Base-by-base conservation (phyloP, 2,113 vertebrate species). In the Rhodinocichla rosea region DNA sequence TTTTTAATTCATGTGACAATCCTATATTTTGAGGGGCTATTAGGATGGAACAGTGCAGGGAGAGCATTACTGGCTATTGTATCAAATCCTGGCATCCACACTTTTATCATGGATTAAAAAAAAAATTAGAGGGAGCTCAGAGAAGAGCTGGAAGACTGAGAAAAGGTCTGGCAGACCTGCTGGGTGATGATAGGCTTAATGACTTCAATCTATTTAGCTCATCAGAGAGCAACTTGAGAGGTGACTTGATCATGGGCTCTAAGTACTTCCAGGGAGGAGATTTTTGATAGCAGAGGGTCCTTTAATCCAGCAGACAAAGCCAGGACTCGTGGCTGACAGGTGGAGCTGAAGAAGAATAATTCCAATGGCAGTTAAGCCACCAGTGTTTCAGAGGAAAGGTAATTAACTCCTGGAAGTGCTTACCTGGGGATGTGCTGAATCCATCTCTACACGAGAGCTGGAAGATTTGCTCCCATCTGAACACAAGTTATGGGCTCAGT, bases 241-340 rank as follows among this genome's bases (percentile, higher is more conserved):
- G 92, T 95, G 92, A 94, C 93, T 95, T 94, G 94, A 96, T 93
- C 95, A 19, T 3, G 50, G 92, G 81, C 71, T 93, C 75, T 93
- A 83, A 93, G 87, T 67, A 91, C 84, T 91, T 95, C 28, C 82
- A 90, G 85, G 55, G 78, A 95, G 91, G 92, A 92, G 96, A 91
- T 95, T 90, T 95, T 67, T 93, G 95, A 97, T 97, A 93, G 93
- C 47, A 65, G 79, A 94, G 78, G 78, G 91, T 94, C 85, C 82
- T 95, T 96, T 96, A 95, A 96, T 96, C 94, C 92, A 40, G 39
- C 75, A 86, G 87, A 95, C 91, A 95, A 96, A 95, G 94, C 32
- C 91, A 85, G 90, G 92, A 7, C 71, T 85, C 19, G 70, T 30
- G 47, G 55, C 68, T 95, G 93, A 73, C 91, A 94, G 95, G 85